Conservation (phyloP, 2,797 vertebrate genomes). For the Notamacropus eugenii region DNA sequence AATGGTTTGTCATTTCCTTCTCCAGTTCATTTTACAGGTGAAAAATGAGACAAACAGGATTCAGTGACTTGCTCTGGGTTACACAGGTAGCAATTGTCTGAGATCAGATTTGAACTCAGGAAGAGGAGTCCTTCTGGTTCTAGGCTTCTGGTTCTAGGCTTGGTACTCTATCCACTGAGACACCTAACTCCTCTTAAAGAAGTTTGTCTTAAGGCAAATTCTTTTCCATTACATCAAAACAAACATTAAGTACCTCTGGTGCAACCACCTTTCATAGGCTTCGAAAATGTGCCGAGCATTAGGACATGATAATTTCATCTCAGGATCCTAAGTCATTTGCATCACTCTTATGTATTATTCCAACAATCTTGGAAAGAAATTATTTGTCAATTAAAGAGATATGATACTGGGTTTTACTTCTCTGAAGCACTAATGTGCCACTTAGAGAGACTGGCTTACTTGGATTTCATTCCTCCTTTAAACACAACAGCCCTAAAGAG, state of each 20-base stretch:
- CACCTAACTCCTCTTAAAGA: neutral
- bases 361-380: constrained; percentile 33
- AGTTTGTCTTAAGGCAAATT: neutral
- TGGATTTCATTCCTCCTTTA: neutral
- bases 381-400: neutral
- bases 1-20: too few relatives aligned
- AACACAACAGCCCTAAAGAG: neutral
- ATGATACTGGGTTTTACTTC: neutral
- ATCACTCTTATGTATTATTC: neutral
- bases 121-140: too few relatives aligned
- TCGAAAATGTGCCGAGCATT: constrained; percentile 20
- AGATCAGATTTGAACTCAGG: too few relatives aligned
- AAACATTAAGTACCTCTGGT: neutral
- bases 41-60: too few relatives aligned
- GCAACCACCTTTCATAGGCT: constrained; percentile 7
- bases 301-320: neutral
- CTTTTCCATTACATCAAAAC: constrained; percentile 8
- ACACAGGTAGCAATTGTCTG: too few relatives aligned
- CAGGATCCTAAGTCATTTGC: neutral
- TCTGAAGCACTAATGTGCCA: neutral
- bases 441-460: neutral
- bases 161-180: too few relatives aligned
- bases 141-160: too few relatives aligned
- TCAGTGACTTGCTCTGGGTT: too few relatives aligned
- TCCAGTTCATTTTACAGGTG: too few relatives aligned